Base-by-base conservation (phyloP, 2,888 invertebrate genomes). In the Syrista parreyssii region DNA sequence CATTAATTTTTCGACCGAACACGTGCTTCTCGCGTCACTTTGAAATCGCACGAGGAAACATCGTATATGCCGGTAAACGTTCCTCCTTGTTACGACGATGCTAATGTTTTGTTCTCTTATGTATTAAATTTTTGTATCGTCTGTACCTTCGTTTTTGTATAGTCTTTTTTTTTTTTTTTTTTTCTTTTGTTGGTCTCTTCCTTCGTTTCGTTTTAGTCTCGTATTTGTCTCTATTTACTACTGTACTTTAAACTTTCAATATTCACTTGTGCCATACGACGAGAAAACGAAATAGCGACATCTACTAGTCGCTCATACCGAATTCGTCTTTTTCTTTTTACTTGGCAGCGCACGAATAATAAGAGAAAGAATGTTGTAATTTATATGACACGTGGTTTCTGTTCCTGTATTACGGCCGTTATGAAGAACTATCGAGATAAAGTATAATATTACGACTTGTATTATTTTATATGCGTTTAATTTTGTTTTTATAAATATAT, bases 401-500 rank as follows among this genome's bases (percentile, higher is more conserved):
- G 88, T 90, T 90, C 87, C 88, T 89, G 86, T 84, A 84, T 82
- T 82, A 84, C 80, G 82, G 84, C 83, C 85, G 83, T 85, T 85
- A 81, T 79, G 81, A 83, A 79, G 83, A 82, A 80, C 77, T 80
- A 75, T 79, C 79, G 78, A 81, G 75, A 80, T 73, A 82, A 72
- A 82, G 82, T 86, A 85, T 86, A 85, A 85, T 88, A 86, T 85
- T 86, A 86, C 86, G 84, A 89, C 79, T 81, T 89, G 89, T 90
- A 90, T 90, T 89, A 89, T 90, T 90, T 89, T 89, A 90, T 88
- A 87, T 86, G 87, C 85, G 88, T 90, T 90, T 88, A 84, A 89
- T 89, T 90, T 88, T 90, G 89, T 89, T 90, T 89, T 90, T 90
- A 88, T 88, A 90, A 90, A 90, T 91, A 91, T 91, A 91, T 91